A percentile compares a stretch with the other conserved stretches of the same genome.
Evolutionary conservation across 1,140 invertebrate genomes (phyloP).

Genomic region (Tetramorium parvispinum): DNA sequence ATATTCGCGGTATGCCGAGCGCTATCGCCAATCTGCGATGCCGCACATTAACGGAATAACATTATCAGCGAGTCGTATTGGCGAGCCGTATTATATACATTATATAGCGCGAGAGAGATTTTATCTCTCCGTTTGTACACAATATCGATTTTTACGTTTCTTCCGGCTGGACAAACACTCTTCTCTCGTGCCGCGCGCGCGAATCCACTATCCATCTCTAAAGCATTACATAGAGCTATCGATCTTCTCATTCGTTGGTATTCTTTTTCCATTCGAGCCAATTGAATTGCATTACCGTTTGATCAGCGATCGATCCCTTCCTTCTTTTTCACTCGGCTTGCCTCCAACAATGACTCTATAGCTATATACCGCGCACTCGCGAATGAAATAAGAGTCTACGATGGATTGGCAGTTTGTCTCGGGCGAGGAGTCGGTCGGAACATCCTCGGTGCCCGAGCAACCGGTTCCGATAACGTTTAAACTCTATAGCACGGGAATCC

Average conservation of each 20-base stretch:
- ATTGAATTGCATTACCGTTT: constrained; percentile 78
- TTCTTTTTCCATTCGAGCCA: constrained; percentile 61
- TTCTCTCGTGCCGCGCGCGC: neutral
- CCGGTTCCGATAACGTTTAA: constrained; percentile 43
- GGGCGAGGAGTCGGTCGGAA: constrained; percentile 28
- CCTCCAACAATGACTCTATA: constrained; percentile 68
- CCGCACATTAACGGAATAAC: constrained; percentile 32
- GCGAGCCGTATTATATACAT: neutral
- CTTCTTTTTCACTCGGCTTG: constrained; percentile 65
- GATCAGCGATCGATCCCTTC: constrained; percentile 75
- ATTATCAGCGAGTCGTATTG: constrained; percentile 7
- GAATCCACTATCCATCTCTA: constrained; percentile 37
- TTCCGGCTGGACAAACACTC: neutral
- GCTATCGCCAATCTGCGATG: neutral
- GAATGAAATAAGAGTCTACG: constrained; percentile 68
- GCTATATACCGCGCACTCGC: constrained; percentile 33
- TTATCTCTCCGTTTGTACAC: neutral
- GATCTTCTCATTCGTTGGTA: constrained; percentile 6
- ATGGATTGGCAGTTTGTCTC: constrained; percentile 66
- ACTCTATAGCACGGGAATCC: neutral
- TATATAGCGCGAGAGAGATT: constrained; percentile 3
- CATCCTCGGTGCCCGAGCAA: constrained; percentile 12
- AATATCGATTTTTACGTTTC: constrained; percentile 8
- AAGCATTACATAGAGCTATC: constrained; percentile 34
- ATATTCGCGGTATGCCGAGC: neutral